Base-by-base conservation (phyloP, 53 echinoderm and acorn worm genomes). In the Hippasteria phrygiana region DNA sequence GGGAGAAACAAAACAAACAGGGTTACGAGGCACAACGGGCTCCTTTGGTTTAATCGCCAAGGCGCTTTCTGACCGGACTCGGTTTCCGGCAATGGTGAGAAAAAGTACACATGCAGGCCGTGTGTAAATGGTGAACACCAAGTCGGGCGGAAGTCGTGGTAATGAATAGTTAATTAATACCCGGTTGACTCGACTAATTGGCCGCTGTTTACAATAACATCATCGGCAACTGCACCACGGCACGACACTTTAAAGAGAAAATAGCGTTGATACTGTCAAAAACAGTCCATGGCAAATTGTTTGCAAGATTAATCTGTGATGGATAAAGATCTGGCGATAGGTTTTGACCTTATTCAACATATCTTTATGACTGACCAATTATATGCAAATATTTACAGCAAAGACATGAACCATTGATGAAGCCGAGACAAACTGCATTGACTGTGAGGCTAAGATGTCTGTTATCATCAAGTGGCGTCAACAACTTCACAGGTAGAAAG, bases 141-240 rank as follows among this genome's bases (percentile, higher is more conserved):
- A 72, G 43, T 42, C 43, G 20, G 2, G 72, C 72, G 40, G 43
- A 72, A 72, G 72, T 72, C 32, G 22, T 29, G 81, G 66, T 64
- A 42, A 63, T 65, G 81, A 81, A 81, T 43, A 81, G 63, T 65
- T 43, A 41, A 81, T 81, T 81, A 64, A 31, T 43, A 63, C 40
- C 72, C 43, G 46, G 81, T 64, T 65, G n/a, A 29, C 81, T 81
- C 46, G 65, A 32, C 29, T 81, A 42, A 81, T 64, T 59, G 78
- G 32, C 29, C 26, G 0, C 16, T 75, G 41, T 10, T 78, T 22
- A 20, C 27, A n/a, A 39, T 81, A 42, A 43, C 81, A 31, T 67
- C 69, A 67, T 67, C 16, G 51, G 14, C 26, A 59, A 59, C 26
- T 59, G 59, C 20, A 7, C 22, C 26, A 24, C 8, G 27, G 22